Conservation (phyloP, 2,888 invertebrate genomes). For the Noctuana brunneofusca region DNA sequence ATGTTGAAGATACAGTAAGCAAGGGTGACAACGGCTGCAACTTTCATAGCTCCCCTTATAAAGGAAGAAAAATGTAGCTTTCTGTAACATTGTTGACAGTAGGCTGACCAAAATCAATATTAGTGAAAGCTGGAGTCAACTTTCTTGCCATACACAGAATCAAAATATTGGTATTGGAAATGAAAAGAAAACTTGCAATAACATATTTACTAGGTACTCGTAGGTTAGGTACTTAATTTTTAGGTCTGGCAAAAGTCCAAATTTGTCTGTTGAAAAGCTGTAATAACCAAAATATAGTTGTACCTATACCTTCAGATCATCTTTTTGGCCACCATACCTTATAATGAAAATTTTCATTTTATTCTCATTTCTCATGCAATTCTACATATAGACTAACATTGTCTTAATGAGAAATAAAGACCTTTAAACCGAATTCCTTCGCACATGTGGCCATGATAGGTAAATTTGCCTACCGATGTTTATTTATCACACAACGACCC, state of each 20-base stretch:
- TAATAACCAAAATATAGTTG: too few relatives aligned
- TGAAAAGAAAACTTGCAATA: background rate
- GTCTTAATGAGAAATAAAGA: too few relatives aligned
- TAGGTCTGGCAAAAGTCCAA: too few relatives aligned
- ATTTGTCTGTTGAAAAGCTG: too few relatives aligned
- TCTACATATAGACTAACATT: too few relatives aligned
- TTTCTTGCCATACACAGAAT: slow-evolving; percentile 6
- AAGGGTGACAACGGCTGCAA: slow-evolving; percentile 7
- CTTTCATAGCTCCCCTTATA: slow-evolving; percentile 23
- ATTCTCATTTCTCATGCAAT: too few relatives aligned
- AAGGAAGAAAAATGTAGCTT: slow-evolving; percentile 21
- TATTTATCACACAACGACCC: slow-evolving; percentile 22
- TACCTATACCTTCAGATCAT: too few relatives aligned
- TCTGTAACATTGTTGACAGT: slow-evolving; percentile 18
- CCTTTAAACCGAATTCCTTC: too few relatives aligned
- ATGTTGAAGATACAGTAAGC: background rate
- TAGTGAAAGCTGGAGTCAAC: slow-evolving; percentile 9
- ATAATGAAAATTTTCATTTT: too few relatives aligned
- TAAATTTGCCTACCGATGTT: slow-evolving; percentile 10
- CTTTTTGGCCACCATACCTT: too few relatives aligned
- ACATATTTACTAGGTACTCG: too few relatives aligned
- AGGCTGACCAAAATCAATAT: slow-evolving; percentile 20
- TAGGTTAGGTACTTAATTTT: too few relatives aligned
- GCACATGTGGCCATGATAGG: background rate
- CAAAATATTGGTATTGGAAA: background rate